Conservation (phyloP, 2,888 invertebrate genomes). For the Petrolisthes manimaculis region DNA sequence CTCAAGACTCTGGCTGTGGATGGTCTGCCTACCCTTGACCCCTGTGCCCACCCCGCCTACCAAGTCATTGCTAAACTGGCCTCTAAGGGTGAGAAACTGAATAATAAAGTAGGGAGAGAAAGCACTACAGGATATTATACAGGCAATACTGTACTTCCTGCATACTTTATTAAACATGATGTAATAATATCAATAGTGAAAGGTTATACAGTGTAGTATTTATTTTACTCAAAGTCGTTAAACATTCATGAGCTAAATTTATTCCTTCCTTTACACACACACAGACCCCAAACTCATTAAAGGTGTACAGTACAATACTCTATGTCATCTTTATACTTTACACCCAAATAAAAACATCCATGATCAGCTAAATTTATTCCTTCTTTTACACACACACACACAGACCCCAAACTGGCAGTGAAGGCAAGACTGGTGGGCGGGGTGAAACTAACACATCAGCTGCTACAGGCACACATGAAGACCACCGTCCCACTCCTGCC, state of each 20-base stretch:
- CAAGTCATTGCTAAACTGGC: constrained; percentile 60
- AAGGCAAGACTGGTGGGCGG: constrained; percentile 55
- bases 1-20: constrained; percentile 42
- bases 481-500: constrained; percentile 54
- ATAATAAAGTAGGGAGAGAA: background rate
- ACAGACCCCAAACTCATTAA: too few relatives aligned
- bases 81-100: constrained; percentile 51
- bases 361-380: background rate
- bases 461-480: constrained; percentile 51
- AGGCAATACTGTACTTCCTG: background rate
- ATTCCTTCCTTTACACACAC: too few relatives aligned
- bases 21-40: constrained; percentile 40
- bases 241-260: too few relatives aligned
- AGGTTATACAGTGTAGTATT: too few relatives aligned
- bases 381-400: background rate
- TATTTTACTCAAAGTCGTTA: too few relatives aligned
- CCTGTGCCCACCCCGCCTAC: constrained; percentile 50
- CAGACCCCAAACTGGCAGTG: constrained; percentile 54
- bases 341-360: too few relatives aligned
- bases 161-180: background rate
- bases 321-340: too few relatives aligned
- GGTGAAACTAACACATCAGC: constrained; percentile 55
- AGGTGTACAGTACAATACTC: too few relatives aligned
- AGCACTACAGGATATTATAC: background rate
- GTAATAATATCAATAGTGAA: background rate